These are phyloP conservation scores for Lasioglossum albipes DNA, from an alignment of 1,140 invertebrate genomes.

Conservation along the genomic window DNA sequence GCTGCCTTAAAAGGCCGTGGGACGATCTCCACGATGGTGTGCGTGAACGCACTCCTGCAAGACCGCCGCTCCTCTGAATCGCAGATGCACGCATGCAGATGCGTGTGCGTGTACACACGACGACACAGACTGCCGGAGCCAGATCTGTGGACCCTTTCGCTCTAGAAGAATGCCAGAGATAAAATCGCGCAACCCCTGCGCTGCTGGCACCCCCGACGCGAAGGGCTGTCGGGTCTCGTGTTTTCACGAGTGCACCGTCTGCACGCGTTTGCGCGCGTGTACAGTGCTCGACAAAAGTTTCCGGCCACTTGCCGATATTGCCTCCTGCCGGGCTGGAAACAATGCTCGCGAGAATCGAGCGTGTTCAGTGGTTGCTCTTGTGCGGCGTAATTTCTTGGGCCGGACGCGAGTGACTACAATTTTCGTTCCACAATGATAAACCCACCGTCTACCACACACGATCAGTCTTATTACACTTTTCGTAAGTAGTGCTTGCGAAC, in stretches of 20 bases:
- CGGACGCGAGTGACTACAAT: no score
- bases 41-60: neutral
- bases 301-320: no score
- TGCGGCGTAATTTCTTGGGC: no score
- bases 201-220: slow-evolving; percentile 40
- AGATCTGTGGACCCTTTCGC: slow-evolving; percentile 54
- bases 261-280: no score
- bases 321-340: no score
- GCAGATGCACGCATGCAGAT: neutral
- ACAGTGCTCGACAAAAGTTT: no score
- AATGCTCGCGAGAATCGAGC: no score
- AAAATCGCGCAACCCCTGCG: slow-evolving; percentile 68
- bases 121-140: slow-evolving; percentile 10
- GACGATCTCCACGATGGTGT: slow-evolving; percentile 27
- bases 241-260: slow-evolving; percentile 13
- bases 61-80: neutral
- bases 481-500: no score
- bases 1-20: slow-evolving; percentile 60
- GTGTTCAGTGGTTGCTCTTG: no score
- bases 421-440: no score
- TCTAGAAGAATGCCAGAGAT: slow-evolving; percentile 64
- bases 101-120: neutral
- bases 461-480: no score
- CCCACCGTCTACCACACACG: no score
- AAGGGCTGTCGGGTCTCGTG: slow-evolving; percentile 22